Percentiles rank a stretch among this genome's conserved stretches.
Evolutionary conservation across 2,888 invertebrate genomes (phyloP).

Genomic region (Hirtodrosophila alboralis): DNA sequence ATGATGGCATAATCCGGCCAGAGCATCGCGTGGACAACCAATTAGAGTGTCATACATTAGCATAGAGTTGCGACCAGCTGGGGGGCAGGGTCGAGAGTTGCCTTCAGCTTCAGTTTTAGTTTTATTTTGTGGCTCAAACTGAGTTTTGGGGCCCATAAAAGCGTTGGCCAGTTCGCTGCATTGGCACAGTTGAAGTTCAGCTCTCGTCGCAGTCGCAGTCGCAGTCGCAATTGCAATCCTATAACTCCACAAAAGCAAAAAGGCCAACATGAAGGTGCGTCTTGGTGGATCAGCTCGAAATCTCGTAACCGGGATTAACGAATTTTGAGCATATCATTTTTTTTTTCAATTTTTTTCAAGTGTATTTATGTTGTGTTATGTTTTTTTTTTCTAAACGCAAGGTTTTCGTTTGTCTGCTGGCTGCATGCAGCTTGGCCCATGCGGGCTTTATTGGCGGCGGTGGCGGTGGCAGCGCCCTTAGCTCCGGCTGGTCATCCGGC

Average conservation of each 20-base stretch:
- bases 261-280: constrained; percentile 70
- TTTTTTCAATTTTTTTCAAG: constrained; percentile 12
- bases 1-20: constrained; percentile 62
- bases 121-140: neutral
- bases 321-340: constrained; percentile 34
- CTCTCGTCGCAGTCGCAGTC: constrained; percentile 57
- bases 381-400: constrained; percentile 29
- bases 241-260: constrained; percentile 21
- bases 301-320: constrained; percentile 42
- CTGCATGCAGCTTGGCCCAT: constrained; percentile 67
- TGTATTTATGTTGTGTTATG: constrained; percentile 12
- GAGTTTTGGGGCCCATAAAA: constrained; percentile 55
- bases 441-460: constrained; percentile 69
- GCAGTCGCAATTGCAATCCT: constrained; percentile 38
- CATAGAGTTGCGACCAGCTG: constrained; percentile 22
- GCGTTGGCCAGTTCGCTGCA: constrained; percentile 27
- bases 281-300: constrained; percentile 16
- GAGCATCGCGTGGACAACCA: constrained; percentile 68
- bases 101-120: neutral
- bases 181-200: constrained; percentile 67
- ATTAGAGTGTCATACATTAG: constrained; percentile 67
- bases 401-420: constrained; percentile 76
- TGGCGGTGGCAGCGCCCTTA: constrained; percentile 55
- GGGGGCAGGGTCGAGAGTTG: constrained; percentile 10
- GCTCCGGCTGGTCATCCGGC: constrained; percentile 45